phyloP scores from a whole-genome alignment of 1,140 invertebrate species.

The Drosophila kanapiae region DNA sequence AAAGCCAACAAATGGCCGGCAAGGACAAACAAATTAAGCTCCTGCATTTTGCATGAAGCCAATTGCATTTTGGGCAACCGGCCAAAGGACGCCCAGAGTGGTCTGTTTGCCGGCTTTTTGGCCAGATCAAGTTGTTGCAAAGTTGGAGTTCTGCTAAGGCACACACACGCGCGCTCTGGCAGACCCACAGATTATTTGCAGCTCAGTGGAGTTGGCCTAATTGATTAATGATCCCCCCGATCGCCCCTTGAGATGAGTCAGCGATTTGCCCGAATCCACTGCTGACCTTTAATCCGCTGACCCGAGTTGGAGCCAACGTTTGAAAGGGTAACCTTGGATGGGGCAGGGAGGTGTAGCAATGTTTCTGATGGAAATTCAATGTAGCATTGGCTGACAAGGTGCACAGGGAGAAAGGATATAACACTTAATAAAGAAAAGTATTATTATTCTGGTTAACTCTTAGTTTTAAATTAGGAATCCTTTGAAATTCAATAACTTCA shows the following conservation, averaged over 20 bases:
- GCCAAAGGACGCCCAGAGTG: constrained; percentile 35
- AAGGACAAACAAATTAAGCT: constrained; percentile 65
- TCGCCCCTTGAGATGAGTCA: constrained; percentile 28
- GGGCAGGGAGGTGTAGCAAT: neutral
- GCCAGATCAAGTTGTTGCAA: constrained; percentile 45
- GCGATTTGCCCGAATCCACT: constrained; percentile 25
- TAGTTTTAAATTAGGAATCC: too few species aligned
- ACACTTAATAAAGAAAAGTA: neutral
- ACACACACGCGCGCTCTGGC: neutral
- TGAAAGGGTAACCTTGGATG: neutral
- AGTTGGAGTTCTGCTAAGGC: constrained; percentile 31
- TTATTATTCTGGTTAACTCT: too few species aligned
- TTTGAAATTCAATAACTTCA: too few species aligned
- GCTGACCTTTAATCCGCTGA: constrained; percentile 39
- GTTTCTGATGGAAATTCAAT: constrained; percentile 31
- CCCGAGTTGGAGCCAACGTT: constrained; percentile 7
- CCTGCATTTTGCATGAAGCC: constrained; percentile 67
- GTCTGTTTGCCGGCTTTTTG: constrained; percentile 14
- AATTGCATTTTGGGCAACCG: constrained; percentile 49
- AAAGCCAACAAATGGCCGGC: constrained; percentile 59
- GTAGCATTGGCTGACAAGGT: constrained; percentile 10
- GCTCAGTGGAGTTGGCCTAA: constrained; percentile 53
- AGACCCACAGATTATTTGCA: constrained; percentile 46
- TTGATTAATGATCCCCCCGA: constrained; percentile 55
- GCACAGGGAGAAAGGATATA: neutral